A percentile compares a stretch with the other conserved stretches of the same genome.
phyloP scores from a whole-genome alignment of 2,888 invertebrate genomes.

The Eupithecia subumbrata region DNA sequence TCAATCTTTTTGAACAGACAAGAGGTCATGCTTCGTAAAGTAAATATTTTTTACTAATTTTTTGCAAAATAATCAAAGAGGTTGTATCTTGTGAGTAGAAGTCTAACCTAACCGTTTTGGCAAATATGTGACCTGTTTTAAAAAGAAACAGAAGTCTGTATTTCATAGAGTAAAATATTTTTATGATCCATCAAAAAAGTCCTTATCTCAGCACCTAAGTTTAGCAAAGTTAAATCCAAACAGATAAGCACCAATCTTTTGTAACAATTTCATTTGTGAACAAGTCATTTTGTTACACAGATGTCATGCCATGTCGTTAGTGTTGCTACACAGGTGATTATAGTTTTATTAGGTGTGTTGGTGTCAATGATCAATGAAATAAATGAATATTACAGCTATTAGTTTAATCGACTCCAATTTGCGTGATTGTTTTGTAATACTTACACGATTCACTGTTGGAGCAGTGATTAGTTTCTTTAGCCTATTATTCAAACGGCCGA shows the following conservation, averaged over 20 bases:
- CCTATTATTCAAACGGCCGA: not conserved
- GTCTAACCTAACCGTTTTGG: not conserved
- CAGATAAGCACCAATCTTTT: not conserved
- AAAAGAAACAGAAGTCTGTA: not conserved
- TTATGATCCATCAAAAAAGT: not conserved
- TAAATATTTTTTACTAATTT: not conserved
- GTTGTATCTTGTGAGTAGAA: too few species aligned
- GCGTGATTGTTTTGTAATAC: slow-evolving; percentile 7
- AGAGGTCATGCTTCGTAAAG: not conserved
- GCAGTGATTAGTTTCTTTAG: not conserved
- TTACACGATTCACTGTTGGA: not conserved
- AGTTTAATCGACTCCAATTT: not conserved
- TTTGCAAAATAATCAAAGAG: not conserved
- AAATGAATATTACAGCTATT: slow-evolving; percentile 15
- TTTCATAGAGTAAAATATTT: not conserved
- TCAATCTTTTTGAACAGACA: not conserved
- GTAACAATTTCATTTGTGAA: not conserved
- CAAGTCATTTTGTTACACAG: not conserved
- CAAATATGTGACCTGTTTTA: not conserved
- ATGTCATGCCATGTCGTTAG: not conserved
- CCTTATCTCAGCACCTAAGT: too few species aligned
- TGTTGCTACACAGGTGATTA: slow-evolving; percentile 6
- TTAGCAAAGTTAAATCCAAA: not conserved
- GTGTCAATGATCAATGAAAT: slow-evolving; percentile 14
- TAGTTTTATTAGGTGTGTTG: slow-evolving; percentile 1